Conservation (phyloP, 2,888 invertebrate species). For the Idaea aversata region DNA sequence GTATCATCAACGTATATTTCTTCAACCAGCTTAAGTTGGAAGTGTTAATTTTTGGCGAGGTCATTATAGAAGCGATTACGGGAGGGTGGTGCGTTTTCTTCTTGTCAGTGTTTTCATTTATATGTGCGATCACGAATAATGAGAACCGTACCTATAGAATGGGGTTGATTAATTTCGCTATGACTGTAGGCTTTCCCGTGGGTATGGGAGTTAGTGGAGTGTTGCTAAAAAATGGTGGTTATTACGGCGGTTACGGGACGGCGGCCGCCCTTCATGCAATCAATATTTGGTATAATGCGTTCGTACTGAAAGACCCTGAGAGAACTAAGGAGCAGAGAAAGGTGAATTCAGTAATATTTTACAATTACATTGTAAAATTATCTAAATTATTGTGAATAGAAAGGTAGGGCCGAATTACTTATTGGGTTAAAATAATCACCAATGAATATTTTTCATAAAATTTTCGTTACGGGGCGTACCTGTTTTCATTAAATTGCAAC, state of each 20-base stretch:
- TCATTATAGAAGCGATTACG: conserved; percentile 86
- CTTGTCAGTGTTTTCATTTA: conserved; percentile 90
- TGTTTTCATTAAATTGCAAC: no score
- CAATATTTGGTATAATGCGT: conserved; percentile 84
- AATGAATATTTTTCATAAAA: no score
- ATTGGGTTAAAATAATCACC: not conserved
- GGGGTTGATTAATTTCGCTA: conserved; percentile 90
- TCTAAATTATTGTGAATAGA: no score
- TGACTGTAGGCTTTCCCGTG: conserved; percentile 92
- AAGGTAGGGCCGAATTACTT: no score
- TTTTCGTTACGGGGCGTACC: no score
- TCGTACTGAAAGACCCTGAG: conserved; percentile 83
- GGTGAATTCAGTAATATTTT: conserved; percentile 41
- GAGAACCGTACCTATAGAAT: conserved; percentile 89
- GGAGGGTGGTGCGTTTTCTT: conserved; percentile 92
- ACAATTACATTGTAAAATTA: no score
- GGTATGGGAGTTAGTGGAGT: conserved; percentile 92
- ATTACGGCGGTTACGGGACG: conserved; percentile 88
- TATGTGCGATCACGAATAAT: conserved; percentile 88
- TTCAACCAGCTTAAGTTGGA: conserved; percentile 87
- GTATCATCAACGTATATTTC: conserved; percentile 87
- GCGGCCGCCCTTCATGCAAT: conserved; percentile 83
- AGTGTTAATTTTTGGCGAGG: conserved; percentile 85
- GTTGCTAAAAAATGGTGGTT: conserved; percentile 84
- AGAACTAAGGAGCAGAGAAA: conserved; percentile 51